Evolutionary conservation across 2,113 vertebrate genomes (phyloP), one percentile per base, ranked within the genome.

Genomic region (Pyxicephalus adspersus): DNA sequence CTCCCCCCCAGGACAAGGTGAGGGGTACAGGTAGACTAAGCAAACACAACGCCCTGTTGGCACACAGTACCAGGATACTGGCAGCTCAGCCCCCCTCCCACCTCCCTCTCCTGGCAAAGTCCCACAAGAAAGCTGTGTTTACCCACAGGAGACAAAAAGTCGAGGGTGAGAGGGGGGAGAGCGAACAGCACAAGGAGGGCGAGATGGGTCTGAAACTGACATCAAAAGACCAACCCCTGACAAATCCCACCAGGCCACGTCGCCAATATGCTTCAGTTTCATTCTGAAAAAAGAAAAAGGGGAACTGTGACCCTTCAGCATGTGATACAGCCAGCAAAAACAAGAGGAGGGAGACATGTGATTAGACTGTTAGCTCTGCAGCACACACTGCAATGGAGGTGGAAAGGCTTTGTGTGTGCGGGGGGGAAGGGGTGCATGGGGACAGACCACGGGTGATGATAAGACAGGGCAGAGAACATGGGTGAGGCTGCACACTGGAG

Each of bases 61-160:
- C 77, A 72, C 1, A 1, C 9, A 9, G 57, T 23, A 80, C 77
- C 77, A 61, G 77, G 77, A 80, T 72, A 9, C 77, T 72, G 77
- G 77, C 77, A 80, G 29, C 22, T n/a, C 64, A 19, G 25, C 51
- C 63, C 74, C 51, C 65, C 51, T 22, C 15, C 64, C 85, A 74
- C 45, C 77, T 73, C 11, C 61, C 68, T 57, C 81, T 26, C 74
- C 65, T 86, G 83, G 85, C 84, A 68, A 61, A 64, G 82, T 83
- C 75, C 83, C 85, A 85, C 83, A 81, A 64, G 0, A 22, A 84
- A 67, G 72, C 63, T 61, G 82, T 76, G 89, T 92, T 91, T 91
- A 88, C 90, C 90, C 90, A 85, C 83, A 72, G 50, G 64, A 76
- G 45, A 76, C 64, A 68, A 68, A 76, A 64, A 51, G 54, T 28